phyloP scores from a whole-genome alignment of 2,797 vertebrate species.

The Spatula clypeata region DNA sequence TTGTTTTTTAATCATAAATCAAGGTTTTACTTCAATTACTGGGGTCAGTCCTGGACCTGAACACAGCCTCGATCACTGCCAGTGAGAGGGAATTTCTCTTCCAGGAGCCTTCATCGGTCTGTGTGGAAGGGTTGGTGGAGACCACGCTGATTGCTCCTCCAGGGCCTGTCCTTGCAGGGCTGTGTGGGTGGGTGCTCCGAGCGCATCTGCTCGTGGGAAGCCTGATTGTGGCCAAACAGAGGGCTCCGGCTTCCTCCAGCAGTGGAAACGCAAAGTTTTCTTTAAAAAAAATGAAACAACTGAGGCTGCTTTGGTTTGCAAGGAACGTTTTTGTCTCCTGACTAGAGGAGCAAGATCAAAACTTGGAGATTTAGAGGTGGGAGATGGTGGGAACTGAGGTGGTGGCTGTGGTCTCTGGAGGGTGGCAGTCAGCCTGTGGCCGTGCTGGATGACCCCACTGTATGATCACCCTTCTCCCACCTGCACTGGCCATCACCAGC shows the following conservation, averaged over 20 bases:
- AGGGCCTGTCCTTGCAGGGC: background rate
- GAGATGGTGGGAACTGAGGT: background rate
- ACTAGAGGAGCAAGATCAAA: background rate
- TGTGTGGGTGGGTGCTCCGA: conserved; percentile 43
- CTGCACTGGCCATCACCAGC: background rate
- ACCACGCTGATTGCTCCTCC: background rate
- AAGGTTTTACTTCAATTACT: fast-evolving
- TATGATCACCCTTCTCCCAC: background rate
- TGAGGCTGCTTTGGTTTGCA: background rate
- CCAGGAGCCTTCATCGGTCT: background rate
- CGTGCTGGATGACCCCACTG: fast-evolving
- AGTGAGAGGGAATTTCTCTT: conserved; percentile 48
- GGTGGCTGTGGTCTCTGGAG: background rate
- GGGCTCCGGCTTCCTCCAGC: background rate
- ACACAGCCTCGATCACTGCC: fast-evolving
- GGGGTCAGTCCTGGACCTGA: background rate
- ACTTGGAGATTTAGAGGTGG: background rate
- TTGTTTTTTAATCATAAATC: background rate
- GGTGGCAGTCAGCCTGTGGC: background rate
- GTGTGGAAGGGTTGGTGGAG: conserved; percentile 69
- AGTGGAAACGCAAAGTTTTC: background rate
- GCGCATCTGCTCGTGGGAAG: conserved; percentile 60
- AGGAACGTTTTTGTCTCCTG: fast-evolving
- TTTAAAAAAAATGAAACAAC: background rate
- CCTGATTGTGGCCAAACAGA: conserved; percentile 19